Base-by-base conservation (phyloP, 2,797 vertebrate genomes). In the Prunella strophiata region DNA sequence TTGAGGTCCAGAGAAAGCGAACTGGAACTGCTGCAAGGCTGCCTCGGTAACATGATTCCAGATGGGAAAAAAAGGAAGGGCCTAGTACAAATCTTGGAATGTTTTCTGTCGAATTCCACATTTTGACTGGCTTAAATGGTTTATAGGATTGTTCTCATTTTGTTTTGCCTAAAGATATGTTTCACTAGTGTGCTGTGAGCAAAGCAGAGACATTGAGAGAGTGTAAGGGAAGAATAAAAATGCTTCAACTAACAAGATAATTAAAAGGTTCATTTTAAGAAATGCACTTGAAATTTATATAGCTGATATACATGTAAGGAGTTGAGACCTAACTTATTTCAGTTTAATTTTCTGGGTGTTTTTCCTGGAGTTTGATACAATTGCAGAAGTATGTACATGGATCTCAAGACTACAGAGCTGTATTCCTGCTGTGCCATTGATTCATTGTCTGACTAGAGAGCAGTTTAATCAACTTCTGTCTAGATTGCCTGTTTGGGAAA, bases 91-190 rank as follows among this genome's bases (percentile, higher is more conserved):
- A 92, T 62, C 59, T 94, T 96, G 65, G 89, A 96, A 91, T 32
- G 55, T 30, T 92, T 95, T 96, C 58, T 95, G 80, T 58, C 94
- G 83, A 59, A 38, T 59, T 84, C 50, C 59, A 76, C 94, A 80
- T 97, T 96, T 96, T 97, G 88, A 91, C 92, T 96, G 68, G 63
- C 75, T 96, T 93, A 95, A 95, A 85, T n/a, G 72, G 59, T 88
- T 94, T 82, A 77, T 77, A 88, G 47, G 88, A 92, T 93, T 96
- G 81, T 76, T 96, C 54, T 94, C 67, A 32, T 96, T 95, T 94
- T 95, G 47, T 95, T 97, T 96, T 94, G 61, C 91, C 83, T 90
- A 62, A 89, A 89, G 88, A 92, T 89, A 54, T 76, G 3, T 94
- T 96, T 82, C 77, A 62, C 93, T 68, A n/a, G 77, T 65, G 57